Evolutionary conservation across 1,140 invertebrate genomes (phyloP).

Genomic region (Bombus affinis): DNA sequence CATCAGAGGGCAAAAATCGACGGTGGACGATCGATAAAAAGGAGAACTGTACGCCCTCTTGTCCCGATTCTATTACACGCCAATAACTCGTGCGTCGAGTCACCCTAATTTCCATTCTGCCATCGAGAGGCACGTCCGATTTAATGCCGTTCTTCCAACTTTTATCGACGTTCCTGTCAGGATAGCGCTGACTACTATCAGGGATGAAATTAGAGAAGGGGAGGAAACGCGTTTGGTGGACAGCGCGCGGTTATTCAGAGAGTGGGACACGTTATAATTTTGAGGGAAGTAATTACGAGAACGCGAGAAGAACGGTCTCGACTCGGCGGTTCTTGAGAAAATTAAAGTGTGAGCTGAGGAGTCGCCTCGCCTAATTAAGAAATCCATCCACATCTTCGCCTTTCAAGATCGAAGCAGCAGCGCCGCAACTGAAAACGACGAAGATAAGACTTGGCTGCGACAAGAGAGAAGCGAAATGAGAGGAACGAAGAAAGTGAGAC

Average conservation of each 20-base stretch:
- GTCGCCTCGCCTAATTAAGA: constrained; percentile 68
- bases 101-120: constrained; percentile 40
- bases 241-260: background rate
- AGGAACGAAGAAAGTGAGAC: constrained; percentile 34
- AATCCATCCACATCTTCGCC: constrained; percentile 66
- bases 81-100: constrained; percentile 44
- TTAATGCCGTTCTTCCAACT: constrained; percentile 25
- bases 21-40: constrained; percentile 41
- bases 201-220: too few relatives aligned
- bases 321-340: constrained; percentile 51
- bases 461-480: constrained; percentile 20
- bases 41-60: constrained; percentile 3
- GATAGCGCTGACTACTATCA: background rate
- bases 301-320: constrained; percentile 13
- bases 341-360: constrained; percentile 58
- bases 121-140: constrained; percentile 21
- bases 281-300: constrained; percentile 50
- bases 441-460: constrained; percentile 28
- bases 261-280: constrained; percentile 52
- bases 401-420: constrained; percentile 58
- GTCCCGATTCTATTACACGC: constrained; percentile 51
- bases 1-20: constrained; percentile 16
- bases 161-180: constrained; percentile 3
- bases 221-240: background rate
- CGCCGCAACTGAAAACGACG: constrained; percentile 26